Conservation (phyloP, 2,113 vertebrate species). For the Acanthochromis polyacanthus region DNA sequence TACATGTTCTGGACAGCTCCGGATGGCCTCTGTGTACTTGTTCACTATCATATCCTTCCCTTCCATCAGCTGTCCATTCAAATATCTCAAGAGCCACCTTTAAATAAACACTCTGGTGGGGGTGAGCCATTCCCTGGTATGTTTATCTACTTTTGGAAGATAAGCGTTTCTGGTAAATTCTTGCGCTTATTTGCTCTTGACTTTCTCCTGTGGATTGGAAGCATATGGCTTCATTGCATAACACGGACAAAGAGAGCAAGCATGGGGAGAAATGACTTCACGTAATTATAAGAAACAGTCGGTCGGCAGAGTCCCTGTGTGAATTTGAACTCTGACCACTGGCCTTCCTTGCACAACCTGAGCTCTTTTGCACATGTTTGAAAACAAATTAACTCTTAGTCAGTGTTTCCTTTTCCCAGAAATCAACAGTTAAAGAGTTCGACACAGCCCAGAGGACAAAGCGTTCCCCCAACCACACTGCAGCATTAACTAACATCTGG, state of each 20-base stretch:
- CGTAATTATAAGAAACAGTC: constrained; percentile 49
- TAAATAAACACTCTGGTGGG: constrained; percentile 55
- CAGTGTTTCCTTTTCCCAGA: constrained; percentile 61
- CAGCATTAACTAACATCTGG: constrained; percentile 13
- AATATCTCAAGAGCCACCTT: constrained; percentile 35
- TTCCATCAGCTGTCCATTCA: constrained; percentile 29
- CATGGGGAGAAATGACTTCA: constrained; percentile 37
- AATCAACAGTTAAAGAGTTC: constrained; percentile 40
- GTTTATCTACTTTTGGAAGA: constrained; percentile 63
- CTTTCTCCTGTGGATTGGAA: constrained; percentile 56
- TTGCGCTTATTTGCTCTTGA: constrained; percentile 27
- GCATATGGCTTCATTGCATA: constrained; percentile 73
- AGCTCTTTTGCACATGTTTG: constrained; percentile 55
- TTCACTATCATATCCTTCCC: constrained; percentile 19
- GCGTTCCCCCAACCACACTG: constrained; percentile 38
- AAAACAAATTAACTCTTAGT: constrained; percentile 63
- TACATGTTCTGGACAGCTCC: not conserved
- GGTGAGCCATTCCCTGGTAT: constrained; percentile 29
- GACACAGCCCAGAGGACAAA: constrained; percentile 34
- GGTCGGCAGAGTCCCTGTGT: constrained; percentile 20
- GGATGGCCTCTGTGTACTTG: constrained; percentile 30
- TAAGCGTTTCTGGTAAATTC: constrained; percentile 56
- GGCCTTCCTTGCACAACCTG: constrained; percentile 9
- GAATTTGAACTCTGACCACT: constrained; percentile 29
- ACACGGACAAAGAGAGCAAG: constrained; percentile 48